These are phyloP conservation scores for Lasius fuliginosus DNA, from an alignment of 2,888 invertebrate genomes.

Conservation along the genomic window DNA sequence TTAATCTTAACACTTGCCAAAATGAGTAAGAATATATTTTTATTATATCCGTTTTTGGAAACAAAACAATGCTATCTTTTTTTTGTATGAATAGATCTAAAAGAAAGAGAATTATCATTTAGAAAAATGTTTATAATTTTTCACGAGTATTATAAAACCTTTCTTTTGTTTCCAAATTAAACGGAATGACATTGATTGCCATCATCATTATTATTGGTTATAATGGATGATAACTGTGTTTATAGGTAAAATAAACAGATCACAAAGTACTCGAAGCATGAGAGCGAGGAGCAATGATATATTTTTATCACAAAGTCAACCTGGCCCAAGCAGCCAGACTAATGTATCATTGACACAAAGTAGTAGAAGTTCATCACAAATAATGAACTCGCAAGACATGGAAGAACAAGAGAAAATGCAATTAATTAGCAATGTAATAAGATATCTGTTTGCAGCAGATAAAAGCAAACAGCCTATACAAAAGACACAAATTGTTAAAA, in stretches of 20 bases:
- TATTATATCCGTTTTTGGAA: background rate
- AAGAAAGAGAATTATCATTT: background rate
- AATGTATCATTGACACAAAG: background rate
- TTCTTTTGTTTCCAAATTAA: background rate
- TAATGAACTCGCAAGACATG: background rate
- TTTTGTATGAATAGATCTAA: background rate
- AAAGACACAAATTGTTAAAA: constrained; percentile 75
- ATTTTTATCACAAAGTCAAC: background rate
- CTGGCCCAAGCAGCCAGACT: constrained; percentile 18
- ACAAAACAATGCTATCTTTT: background rate
- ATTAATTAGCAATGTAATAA: constrained; percentile 73
- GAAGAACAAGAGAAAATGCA: constrained; percentile 66
- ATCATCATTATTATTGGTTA: constrained; percentile 2
- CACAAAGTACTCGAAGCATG: background rate
- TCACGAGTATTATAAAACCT: background rate
- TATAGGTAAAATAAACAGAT: constrained; percentile 7
- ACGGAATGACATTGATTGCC: background rate
- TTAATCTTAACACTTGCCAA: background rate
- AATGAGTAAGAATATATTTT: constrained; percentile 38
- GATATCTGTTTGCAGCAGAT: constrained; percentile 75
- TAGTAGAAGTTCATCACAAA: background rate
- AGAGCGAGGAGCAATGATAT: constrained; percentile 1
- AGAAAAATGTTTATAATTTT: background rate
- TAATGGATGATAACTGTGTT: background rate
- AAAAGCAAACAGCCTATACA: constrained; percentile 72